These are phyloP conservation scores for Eledona agricola DNA, from an alignment of 2,888 invertebrate genomes.

Conservation along the genomic window DNA sequence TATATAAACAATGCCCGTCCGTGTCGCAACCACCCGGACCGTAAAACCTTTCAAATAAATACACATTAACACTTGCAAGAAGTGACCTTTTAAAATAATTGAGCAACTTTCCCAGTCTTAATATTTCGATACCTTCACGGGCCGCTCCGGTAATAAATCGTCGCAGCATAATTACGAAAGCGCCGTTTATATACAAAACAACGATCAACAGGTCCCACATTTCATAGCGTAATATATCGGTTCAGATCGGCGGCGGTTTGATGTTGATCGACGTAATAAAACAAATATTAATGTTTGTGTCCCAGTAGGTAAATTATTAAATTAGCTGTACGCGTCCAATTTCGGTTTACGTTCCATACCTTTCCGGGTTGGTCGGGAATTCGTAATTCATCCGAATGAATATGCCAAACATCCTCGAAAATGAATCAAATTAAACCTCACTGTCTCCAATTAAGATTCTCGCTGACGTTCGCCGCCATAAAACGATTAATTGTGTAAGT, in stretches of 20 bases:
- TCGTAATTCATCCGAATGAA: too few relatives aligned
- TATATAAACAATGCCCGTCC: slow-evolving; percentile 24
- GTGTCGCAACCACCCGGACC: slow-evolving; percentile 30
- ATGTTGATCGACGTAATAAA: slow-evolving; percentile 21
- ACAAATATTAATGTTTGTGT: too few relatives aligned
- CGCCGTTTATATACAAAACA: slow-evolving; percentile 23
- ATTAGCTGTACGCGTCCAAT: slow-evolving; percentile 12
- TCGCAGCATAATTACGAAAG: slow-evolving; percentile 40
- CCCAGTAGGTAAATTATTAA: slow-evolving; percentile 15
- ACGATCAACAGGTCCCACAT: slow-evolving; percentile 34
- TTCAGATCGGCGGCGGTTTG: slow-evolving; percentile 10
- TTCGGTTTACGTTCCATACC: too few relatives aligned
- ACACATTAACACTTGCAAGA: slow-evolving; percentile 35
- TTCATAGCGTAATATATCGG: too few relatives aligned
- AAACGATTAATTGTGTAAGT: too few relatives aligned
- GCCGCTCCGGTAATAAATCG: slow-evolving; percentile 36
- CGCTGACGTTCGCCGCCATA: too few relatives aligned
- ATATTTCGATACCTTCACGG: slow-evolving; percentile 39
- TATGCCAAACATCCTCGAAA: too few relatives aligned
- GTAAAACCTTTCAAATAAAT: slow-evolving; percentile 33
- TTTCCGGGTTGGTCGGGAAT: too few relatives aligned
- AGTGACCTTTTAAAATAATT: slow-evolving; percentile 39
- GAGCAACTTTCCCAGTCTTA: slow-evolving; percentile 39
- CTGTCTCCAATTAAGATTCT: too few relatives aligned
- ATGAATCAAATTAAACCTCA: too few relatives aligned